These are phyloP conservation scores for Thalassoma bifasciatum DNA, from an alignment of 2,113 vertebrate genomes.

Conservation along the genomic window DNA sequence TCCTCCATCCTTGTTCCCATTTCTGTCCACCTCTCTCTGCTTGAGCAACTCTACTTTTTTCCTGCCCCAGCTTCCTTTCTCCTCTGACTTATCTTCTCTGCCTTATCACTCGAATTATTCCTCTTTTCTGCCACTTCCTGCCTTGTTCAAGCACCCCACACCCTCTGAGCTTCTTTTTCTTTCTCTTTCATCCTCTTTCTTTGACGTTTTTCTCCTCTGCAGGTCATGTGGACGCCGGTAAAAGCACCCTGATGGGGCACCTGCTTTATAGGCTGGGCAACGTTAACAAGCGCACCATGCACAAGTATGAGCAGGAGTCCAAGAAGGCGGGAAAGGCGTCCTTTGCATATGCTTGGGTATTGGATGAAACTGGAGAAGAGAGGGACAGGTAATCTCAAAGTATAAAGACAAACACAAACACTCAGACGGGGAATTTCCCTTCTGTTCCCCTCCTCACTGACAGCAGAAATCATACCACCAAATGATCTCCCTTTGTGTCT, in stretches of 20 bases:
- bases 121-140: constrained; percentile 3
- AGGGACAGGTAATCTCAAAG: constrained; percentile 88
- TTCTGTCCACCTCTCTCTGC: constrained; percentile 24
- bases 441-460: too few species aligned
- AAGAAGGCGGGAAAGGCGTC: constrained; percentile 99
- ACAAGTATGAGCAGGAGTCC: constrained; percentile 97
- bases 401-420: background rate
- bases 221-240: constrained; percentile 99
- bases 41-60: constrained; percentile 54
- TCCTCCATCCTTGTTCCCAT: constrained; percentile 56
- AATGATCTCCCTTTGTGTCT: background rate
- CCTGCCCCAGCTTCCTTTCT: constrained; percentile 37
- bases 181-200: background rate
- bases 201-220: background rate
- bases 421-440: background rate
- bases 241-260: constrained; percentile 99
- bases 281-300: constrained; percentile 98
- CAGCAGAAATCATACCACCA: background rate
- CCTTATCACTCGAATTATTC: constrained; percentile 43
- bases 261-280: constrained; percentile 95
- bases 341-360: constrained; percentile 97
- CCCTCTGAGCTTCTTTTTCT: background rate
- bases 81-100: constrained; percentile 33
- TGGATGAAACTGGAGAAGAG: constrained; percentile 99
- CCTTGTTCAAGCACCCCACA: background rate